Percentiles rank a stretch among this genome's conserved stretches.
These are phyloP conservation scores for Eupithecia insigniata DNA, from an alignment of 2,888 invertebrate genomes.

Conservation along the genomic window DNA sequence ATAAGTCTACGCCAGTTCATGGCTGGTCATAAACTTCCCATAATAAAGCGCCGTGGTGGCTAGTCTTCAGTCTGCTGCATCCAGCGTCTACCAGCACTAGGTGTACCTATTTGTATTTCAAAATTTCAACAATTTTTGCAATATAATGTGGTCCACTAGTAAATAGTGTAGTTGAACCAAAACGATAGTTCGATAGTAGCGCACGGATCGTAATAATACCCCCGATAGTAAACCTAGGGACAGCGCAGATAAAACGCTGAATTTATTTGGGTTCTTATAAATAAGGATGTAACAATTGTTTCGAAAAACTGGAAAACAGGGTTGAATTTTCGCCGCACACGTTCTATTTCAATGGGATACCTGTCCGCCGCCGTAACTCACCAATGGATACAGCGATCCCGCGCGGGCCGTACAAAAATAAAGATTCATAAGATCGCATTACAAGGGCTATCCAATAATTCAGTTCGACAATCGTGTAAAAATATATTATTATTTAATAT, in stretches of 20 bases:
- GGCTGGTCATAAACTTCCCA: neutral
- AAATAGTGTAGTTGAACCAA: conserved; percentile 7
- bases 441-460: no score
- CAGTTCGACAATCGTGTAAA: no score
- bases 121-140: neutral
- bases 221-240: conserved; percentile 33
- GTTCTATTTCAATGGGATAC: neutral
- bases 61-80: neutral
- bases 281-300: conserved; percentile 34
- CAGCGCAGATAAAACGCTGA: conserved; percentile 44
- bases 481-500: no score
- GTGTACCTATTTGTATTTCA: neutral
- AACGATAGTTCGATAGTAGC: conserved; percentile 25
- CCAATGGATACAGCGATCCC: neutral
- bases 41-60: neutral
- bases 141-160: conserved; percentile 7
- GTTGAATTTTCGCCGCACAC: neutral
- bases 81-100: neutral
- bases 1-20: neutral
- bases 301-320: conserved; percentile 1
- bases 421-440: neutral
- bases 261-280: conserved; percentile 48
- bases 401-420: no score
- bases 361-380: neutral
- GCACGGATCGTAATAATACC: conserved; percentile 35